These are phyloP conservation scores for Venustoraphidia nigricollis DNA, from an alignment of 2,888 invertebrate species.

Conservation along the genomic window DNA sequence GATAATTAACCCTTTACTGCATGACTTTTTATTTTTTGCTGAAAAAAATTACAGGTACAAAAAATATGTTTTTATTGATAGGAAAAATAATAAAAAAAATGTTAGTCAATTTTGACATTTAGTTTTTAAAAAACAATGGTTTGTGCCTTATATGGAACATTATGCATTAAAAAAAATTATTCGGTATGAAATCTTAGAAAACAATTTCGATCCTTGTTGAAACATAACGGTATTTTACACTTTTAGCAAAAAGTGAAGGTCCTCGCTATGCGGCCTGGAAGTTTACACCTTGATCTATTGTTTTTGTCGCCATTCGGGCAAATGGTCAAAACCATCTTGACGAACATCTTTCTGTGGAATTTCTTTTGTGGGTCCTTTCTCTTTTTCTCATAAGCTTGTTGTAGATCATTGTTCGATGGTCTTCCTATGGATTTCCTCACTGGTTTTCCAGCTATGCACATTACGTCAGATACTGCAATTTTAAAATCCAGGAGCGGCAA, in stretches of 20 bases:
- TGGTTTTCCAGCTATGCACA: constrained; percentile 2
- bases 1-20: no score
- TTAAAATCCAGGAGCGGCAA: constrained; percentile 1
- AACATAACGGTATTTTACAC: neutral
- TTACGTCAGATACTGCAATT: neutral
- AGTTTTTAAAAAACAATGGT: neutral
- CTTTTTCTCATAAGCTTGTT: neutral
- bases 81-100: neutral
- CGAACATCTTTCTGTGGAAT: neutral
- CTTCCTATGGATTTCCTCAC: constrained; percentile 1
- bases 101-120: neutral
- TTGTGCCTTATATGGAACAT: constrained; percentile 1
- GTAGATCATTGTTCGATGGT: constrained; percentile 1
- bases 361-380: neutral
- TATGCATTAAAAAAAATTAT: neutral
- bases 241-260: neutral
- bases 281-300: neutral
- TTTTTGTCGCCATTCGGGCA: neutral
- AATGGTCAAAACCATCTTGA: neutral
- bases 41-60: no score
- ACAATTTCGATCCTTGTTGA: neutral
- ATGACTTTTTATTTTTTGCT: no score
- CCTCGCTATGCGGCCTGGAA: neutral
- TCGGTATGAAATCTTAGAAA: neutral
- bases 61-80: no score